Evolutionary conservation across 2,888 invertebrate genomes (phyloP).

Genomic region (Ametastegia equiseti): DNA sequence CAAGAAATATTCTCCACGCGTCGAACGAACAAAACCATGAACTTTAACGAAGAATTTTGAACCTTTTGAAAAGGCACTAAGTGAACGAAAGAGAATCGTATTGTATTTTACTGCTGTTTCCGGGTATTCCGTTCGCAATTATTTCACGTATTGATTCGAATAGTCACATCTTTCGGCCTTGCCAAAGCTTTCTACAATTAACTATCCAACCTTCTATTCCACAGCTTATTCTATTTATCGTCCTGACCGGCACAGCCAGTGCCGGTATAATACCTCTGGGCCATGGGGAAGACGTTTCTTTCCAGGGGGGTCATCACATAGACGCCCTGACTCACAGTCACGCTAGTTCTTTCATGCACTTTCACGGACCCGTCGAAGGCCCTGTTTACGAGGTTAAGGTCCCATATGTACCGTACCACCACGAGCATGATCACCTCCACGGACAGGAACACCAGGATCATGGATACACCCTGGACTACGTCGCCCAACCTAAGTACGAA

Average conservation of each 20-base stretch:
- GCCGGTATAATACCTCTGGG: constrained; percentile 52
- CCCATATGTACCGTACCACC: constrained; percentile 63
- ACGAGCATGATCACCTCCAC: constrained; percentile 56
- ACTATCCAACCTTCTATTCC: constrained; percentile 5
- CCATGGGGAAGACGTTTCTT: constrained; percentile 24
- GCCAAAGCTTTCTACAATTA: constrained; percentile 24
- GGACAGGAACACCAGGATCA: constrained; percentile 54
- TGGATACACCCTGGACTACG: constrained; percentile 64
- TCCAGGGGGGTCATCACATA: constrained; percentile 3
- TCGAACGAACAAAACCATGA: background rate
- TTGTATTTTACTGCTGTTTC: background rate
- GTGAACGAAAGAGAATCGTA: constrained; percentile 7
- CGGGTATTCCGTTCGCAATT: constrained; percentile 10
- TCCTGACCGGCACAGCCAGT: constrained; percentile 2
- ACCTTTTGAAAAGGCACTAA: background rate
- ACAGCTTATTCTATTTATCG: constrained; percentile 47
- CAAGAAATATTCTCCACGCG: background rate
- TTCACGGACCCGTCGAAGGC: constrained; percentile 72
- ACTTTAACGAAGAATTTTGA: constrained; percentile 22
- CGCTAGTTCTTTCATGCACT: constrained; percentile 71
- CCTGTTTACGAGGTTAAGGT: constrained; percentile 71
- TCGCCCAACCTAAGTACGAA: constrained; percentile 71
- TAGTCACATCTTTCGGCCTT: background rate
- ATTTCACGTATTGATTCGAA: background rate
- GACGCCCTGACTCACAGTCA: constrained; percentile 57